Percentiles rank a stretch among this genome's conserved stretches.
These are phyloP conservation scores for Magallana angulata DNA, from an alignment of 1,140 invertebrate genomes.

Conservation along the genomic window DNA sequence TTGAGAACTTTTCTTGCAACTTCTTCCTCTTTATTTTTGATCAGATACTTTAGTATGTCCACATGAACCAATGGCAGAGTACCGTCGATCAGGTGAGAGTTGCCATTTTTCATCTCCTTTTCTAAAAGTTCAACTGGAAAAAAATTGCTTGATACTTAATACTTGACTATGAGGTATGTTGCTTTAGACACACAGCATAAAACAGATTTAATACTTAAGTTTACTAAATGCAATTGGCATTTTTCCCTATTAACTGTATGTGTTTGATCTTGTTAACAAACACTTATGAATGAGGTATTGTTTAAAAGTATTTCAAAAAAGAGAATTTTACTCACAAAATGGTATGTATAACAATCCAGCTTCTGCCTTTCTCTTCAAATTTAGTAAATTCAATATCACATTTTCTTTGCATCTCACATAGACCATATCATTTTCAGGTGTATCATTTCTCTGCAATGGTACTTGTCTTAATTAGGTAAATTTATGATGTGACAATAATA, in stretches of 20 bases:
- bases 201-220: too few relatives aligned
- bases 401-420: constrained; percentile 12
- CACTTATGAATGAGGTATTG: too few relatives aligned
- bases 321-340: not conserved
- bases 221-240: too few relatives aligned
- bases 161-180: too few relatives aligned
- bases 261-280: too few relatives aligned
- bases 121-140: constrained; percentile 17
- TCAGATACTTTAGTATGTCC: not conserved
- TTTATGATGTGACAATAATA: too few relatives aligned
- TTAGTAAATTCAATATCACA: not conserved
- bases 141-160: too few relatives aligned
- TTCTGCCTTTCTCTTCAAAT: not conserved
- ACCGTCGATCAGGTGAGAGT: not conserved
- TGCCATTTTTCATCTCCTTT: constrained; percentile 12
- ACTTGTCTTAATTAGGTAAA: not conserved
- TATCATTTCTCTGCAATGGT: not conserved
- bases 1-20: constrained; percentile 7
- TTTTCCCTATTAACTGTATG: too few relatives aligned
- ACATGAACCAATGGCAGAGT: not conserved
- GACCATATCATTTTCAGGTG: not conserved
- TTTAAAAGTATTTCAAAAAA: too few relatives aligned
- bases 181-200: too few relatives aligned
- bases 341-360: not conserved
- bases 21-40: not conserved